Percentiles rank a stretch among this genome's conserved stretches.
Conservation (phyloP, 2,113 vertebrate genomes). For the Noctilio leporinus region DNA sequence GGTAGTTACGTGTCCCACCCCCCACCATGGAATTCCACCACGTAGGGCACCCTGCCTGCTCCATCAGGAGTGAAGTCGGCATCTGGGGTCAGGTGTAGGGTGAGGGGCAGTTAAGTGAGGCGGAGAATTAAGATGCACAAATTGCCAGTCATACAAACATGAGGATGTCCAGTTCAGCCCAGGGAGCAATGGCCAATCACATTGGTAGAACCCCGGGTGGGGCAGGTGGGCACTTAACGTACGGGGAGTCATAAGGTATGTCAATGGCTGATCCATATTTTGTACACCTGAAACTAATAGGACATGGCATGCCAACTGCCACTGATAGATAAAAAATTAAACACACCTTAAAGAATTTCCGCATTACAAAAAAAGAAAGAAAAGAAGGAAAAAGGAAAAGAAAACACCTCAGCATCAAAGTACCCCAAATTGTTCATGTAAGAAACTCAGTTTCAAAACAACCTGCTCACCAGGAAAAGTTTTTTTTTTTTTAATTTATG, state of each 20-base stretch:
- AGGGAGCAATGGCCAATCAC: too few species aligned
- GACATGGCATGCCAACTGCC: accelerated
- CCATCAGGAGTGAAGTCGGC: not conserved
- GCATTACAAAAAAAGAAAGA: not conserved
- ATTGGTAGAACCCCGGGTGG: not conserved
- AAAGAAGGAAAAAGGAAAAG: too few species aligned
- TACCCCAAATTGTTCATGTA: not conserved
- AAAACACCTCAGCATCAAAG: not conserved
- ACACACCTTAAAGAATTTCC: not conserved
- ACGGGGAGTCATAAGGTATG: not conserved
- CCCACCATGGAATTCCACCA: accelerated
- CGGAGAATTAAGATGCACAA: not conserved
- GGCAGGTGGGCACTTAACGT: not conserved
- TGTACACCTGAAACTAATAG: not conserved
- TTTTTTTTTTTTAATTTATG: not conserved
- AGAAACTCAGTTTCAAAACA: not conserved
- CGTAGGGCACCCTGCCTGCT: accelerated
- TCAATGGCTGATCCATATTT: accelerated
- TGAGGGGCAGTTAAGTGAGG: accelerated
- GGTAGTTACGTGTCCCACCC: accelerated
- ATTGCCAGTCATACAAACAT: not conserved
- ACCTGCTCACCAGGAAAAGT: not conserved
- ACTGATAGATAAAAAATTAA: not conserved
- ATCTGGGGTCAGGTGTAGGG: not conserved
- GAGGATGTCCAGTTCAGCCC: too few species aligned